Conservation (phyloP, 2,797 vertebrate species). For the Ctenopoma kingsleyae region DNA sequence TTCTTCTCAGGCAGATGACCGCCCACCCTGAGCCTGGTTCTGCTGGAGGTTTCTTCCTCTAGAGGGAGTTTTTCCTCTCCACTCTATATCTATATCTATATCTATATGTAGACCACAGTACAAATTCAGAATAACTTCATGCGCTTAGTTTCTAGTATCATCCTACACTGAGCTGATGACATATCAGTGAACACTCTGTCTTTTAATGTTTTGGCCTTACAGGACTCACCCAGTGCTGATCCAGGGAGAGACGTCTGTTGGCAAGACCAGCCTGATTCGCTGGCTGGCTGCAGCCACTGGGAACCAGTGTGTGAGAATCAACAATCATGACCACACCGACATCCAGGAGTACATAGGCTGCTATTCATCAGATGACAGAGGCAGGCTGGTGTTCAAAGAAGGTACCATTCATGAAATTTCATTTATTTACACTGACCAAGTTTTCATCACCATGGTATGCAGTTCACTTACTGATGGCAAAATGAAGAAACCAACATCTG, state of each 20-base stretch:
- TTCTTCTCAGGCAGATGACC: too few species aligned
- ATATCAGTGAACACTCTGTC: slow-evolving; percentile 9
- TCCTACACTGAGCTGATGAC: slow-evolving; percentile 15
- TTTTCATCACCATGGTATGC: too few species aligned
- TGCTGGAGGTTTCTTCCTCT: too few species aligned
- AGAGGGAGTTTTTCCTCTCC: too few species aligned
- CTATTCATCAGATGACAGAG: slow-evolving; percentile 90
- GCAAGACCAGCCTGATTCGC: slow-evolving; percentile 95
- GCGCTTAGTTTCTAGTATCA: slow-evolving; percentile 7
- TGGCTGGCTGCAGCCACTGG: slow-evolving; percentile 94
- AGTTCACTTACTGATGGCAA: too few species aligned
- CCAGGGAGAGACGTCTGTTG: slow-evolving; percentile 97
- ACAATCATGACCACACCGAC: slow-evolving; percentile 98
- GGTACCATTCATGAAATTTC: slow-evolving; percentile 84
- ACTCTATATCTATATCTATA: too few species aligned
- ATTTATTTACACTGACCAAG: too few species aligned
- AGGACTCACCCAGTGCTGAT: slow-evolving; percentile 95
- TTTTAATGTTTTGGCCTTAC: slow-evolving; percentile 14
- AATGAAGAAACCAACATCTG: too few species aligned
- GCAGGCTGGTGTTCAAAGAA: slow-evolving; percentile 95
- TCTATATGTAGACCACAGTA: too few species aligned
- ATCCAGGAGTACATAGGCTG: slow-evolving; percentile 99
- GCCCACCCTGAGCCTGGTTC: too few species aligned
- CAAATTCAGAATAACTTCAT: neutral
- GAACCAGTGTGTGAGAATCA: slow-evolving; percentile 96